Percentiles rank a stretch among this genome's conserved stretches.
Conservation (phyloP, 2,888 invertebrate genomes). For the Chrysolina americana region DNA sequence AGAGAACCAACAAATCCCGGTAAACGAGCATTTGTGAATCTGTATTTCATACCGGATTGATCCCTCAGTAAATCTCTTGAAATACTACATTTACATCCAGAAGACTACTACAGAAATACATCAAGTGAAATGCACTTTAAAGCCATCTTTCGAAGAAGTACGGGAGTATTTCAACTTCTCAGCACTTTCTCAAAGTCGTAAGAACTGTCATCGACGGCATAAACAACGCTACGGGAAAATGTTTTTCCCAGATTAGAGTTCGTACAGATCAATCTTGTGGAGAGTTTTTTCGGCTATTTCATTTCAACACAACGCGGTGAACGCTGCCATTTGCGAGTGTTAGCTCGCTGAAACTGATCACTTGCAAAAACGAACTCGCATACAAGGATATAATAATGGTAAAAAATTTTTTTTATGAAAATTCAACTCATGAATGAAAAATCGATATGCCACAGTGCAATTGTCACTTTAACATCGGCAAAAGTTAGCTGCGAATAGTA, state of each 20-base stretch:
- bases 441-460: too few species aligned
- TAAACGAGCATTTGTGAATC: not conserved
- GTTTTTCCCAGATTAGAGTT: constrained; percentile 2
- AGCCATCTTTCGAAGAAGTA: constrained; percentile 10
- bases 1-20: not conserved
- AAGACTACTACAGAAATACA: constrained; percentile 1
- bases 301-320: not conserved
- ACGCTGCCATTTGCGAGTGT: too few species aligned
- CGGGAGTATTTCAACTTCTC: not conserved
- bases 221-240: constrained; percentile 10
- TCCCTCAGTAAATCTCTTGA: not conserved
- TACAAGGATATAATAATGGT: too few species aligned
- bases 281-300: not conserved
- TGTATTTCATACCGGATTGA: not conserved
- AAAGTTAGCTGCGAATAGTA: too few species aligned
- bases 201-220: constrained; percentile 16
- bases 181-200: not conserved
- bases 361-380: too few species aligned
- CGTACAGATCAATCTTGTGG: not conserved
- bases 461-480: too few species aligned
- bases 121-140: constrained; percentile 25
- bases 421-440: too few species aligned
- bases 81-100: constrained; percentile 5
- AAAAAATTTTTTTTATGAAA: too few species aligned
- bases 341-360: too few species aligned